Evolutionary conservation across 2,797 vertebrate genomes (phyloP).

Genomic region (Dallia pectoralis): DNA sequence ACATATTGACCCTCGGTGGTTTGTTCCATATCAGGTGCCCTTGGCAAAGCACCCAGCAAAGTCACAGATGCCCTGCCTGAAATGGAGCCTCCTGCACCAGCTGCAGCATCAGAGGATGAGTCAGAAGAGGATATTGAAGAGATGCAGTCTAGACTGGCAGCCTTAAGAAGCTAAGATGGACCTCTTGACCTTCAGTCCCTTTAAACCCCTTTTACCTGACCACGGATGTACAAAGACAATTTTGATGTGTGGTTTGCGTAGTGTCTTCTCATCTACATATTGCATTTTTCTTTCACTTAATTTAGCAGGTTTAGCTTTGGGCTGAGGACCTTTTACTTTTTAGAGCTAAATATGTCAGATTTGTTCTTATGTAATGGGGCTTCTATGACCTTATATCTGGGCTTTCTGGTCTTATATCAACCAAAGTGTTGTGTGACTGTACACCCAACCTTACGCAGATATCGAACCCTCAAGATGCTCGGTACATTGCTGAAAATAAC

Average conservation of each 20-base stretch:
- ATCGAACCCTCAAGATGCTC: slow-evolving; percentile 19
- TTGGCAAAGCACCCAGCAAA: slow-evolving; percentile 96
- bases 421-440: slow-evolving; percentile 58
- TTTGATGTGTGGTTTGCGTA: slow-evolving; percentile 46
- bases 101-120: slow-evolving; percentile 82
- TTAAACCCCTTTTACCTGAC: slow-evolving; percentile 34
- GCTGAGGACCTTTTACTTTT: slow-evolving; percentile 38
- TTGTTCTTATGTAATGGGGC: slow-evolving; percentile 4
- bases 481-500: slow-evolving; percentile 50
- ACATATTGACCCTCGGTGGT: slow-evolving; percentile 12
- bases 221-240: slow-evolving; percentile 48
- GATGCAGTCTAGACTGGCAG: slow-evolving; percentile 93
- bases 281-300: slow-evolving; percentile 42
- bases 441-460: slow-evolving; percentile 7
- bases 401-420: slow-evolving; percentile 39
- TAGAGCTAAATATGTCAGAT: not conserved
- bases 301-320: slow-evolving; percentile 50
- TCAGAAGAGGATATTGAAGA: slow-evolving; percentile 94
- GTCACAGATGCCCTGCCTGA: slow-evolving; percentile 93
- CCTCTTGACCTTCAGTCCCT: slow-evolving; percentile 18
- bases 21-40: slow-evolving; percentile 78
- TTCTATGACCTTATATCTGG: slow-evolving; percentile 35
- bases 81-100: slow-evolving; percentile 74
- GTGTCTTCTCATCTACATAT: slow-evolving; percentile 35
- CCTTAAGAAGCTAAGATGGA: slow-evolving; percentile 86